Conservation (phyloP, 2,113 vertebrate species). For the Brachypodius melanocephalos region DNA sequence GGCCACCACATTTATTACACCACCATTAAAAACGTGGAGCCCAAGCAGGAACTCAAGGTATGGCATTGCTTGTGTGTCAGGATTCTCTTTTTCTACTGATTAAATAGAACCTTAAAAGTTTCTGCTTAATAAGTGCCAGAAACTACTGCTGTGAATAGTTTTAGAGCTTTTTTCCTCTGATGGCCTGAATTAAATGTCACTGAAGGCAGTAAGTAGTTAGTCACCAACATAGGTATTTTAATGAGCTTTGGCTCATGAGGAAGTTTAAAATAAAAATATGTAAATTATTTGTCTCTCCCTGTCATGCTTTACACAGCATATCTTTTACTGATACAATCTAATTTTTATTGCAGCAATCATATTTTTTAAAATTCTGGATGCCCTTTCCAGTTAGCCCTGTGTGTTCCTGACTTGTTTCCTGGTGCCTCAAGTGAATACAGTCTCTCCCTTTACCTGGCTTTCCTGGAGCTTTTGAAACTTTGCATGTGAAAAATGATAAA, state of each 20-base stretch:
- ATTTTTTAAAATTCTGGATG: not conserved
- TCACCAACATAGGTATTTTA: not conserved
- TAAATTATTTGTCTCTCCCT: not conserved
- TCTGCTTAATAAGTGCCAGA: not conserved
- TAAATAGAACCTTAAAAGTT: not conserved
- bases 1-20: conserved; percentile 95
- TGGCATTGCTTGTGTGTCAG: not conserved
- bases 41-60: conserved; percentile 98
- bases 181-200: not conserved
- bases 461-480: conserved; percentile 6
- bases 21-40: conserved; percentile 95
- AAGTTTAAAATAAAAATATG: not conserved
- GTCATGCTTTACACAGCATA: not conserved
- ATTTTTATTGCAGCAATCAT: not conserved
- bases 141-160: not conserved
- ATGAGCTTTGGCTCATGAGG: not conserved
- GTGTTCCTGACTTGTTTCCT: not conserved
- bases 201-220: not conserved
- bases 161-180: not conserved
- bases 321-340: not conserved
- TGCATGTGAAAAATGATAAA: not conserved
- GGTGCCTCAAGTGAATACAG: not conserved
- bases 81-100: not conserved
- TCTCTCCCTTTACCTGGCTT: not conserved
- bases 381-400: not conserved